A percentile compares a stretch with the other conserved stretches of the same genome.
Evolutionary conservation across 64 coral and sea anemone genomes (phyloP).

Genomic region (Platygyra sinensis): DNA sequence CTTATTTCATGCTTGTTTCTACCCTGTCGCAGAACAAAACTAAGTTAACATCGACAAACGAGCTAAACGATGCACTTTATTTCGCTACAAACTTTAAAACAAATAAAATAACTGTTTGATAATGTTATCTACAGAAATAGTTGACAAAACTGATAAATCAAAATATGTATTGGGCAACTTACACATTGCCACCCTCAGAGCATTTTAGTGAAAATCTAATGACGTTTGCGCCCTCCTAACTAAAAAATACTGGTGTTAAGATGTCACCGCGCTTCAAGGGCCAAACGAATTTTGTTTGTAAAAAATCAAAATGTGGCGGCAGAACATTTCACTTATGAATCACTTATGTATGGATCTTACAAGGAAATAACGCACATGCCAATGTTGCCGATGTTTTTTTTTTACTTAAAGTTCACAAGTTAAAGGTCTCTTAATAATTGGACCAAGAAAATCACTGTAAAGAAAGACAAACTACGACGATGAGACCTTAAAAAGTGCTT

Average conservation of each 20-base stretch:
- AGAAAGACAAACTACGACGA: too few species aligned
- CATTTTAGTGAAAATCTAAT: not conserved
- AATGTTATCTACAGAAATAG: not conserved
- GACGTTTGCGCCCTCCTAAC: not conserved
- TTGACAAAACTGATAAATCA: not conserved
- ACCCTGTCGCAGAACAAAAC: conserved; percentile 40
- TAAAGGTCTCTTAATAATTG: too few species aligned
- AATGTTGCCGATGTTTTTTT: too few species aligned
- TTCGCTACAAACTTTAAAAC: conserved; percentile 28
- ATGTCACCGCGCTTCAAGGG: too few species aligned
- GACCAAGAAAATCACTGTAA: too few species aligned
- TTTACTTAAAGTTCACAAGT: too few species aligned
- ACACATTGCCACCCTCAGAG: not conserved
- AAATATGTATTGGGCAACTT: not conserved
- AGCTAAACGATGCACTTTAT: conserved; percentile 32
- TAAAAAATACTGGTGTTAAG: not conserved
- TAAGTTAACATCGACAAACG: conserved; percentile 42
- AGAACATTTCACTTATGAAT: too few species aligned
- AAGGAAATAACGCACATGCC: too few species aligned
- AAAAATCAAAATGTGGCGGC: too few species aligned
- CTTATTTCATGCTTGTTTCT: conserved; percentile 38
- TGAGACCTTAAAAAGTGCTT: too few species aligned
- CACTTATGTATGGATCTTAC: too few species aligned
- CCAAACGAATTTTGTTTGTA: too few species aligned
- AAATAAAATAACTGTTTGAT: not conserved